Evolutionary conservation across 2,113 vertebrate species (phyloP), one percentile per base, ranked within the genome.

Genomic region (Anarhynchus alexandrinus): DNA sequence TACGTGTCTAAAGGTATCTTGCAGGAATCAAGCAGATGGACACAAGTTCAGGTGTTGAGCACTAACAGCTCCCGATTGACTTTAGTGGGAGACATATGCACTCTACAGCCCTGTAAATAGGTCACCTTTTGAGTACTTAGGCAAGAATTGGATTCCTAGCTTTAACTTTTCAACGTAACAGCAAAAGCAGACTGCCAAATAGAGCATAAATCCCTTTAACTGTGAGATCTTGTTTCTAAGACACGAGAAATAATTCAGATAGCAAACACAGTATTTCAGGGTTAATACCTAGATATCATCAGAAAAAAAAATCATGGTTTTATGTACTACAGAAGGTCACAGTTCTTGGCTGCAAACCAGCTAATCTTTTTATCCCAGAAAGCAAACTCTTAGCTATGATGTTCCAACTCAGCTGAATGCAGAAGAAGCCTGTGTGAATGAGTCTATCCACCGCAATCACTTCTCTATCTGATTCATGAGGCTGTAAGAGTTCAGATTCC

Each of bases 281-380:
- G 62, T 82, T 93, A 88, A 86, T 66, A 81, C 21, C 34, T 78
- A 36, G 58, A 77, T 80, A 91, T 86, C 78, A 59, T 82, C 62
- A 70, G 77, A 72, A 92, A 90, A 85, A 54, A 51, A 51, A 86
- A 51, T 36, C 18, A 58, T 26, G 2, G 36, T n/a, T 61, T 21
- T n/a, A 36, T 32, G 27, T 84, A 57, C 19, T 77, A 74, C 49
- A 88, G 76, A 88, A 94, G 36, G 70, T 94, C 86, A 82, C 12
- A 62, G 42, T 43, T 86, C 52, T 85, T 93, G 62, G 61, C 88
- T 91, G 61, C 3, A 9, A 62, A 51, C 25, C 86, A 88, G 45
- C 23, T 70, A 69, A 85, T 86, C 51, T 96, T 67, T 88, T 96
- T 93, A 92, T 95, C 42, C 17, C 27, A 18, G 73, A 93, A 81